These are phyloP conservation scores for Heliangelus exortis DNA, from an alignment of 2,797 vertebrate genomes.

Conservation along the genomic window DNA sequence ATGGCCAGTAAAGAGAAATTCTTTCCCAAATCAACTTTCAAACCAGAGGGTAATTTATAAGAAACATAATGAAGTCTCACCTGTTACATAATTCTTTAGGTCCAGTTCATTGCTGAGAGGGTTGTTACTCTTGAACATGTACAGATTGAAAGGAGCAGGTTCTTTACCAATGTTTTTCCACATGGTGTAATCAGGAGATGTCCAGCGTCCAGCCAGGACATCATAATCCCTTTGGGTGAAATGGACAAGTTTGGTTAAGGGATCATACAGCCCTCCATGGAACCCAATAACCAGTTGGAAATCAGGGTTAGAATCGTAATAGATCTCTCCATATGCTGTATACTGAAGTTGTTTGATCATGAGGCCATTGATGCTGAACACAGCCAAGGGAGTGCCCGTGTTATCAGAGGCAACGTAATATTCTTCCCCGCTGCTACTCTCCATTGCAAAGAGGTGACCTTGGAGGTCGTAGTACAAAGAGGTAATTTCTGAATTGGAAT, in stretches of 20 bases:
- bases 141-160: constrained; percentile 94
- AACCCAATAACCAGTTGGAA: constrained; percentile 97
- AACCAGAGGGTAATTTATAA: neutral
- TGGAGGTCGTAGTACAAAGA: constrained; percentile 98
- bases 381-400: constrained; percentile 94
- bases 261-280: constrained; percentile 95
- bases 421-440: constrained; percentile 98
- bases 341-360: constrained; percentile 99
- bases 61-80: constrained; percentile 74
- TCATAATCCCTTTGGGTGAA: constrained; percentile 98
- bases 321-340: constrained; percentile 97
- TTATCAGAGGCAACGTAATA: constrained; percentile 99
- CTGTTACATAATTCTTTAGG: constrained; percentile 98
- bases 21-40: neutral
- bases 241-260: constrained; percentile 96
- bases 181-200: constrained; percentile 94
- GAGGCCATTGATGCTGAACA: constrained; percentile 98
- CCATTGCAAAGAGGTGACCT: constrained; percentile 99
- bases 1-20: neutral
- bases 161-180: constrained; percentile 97
- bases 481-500: constrained; percentile 97
- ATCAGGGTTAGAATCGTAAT: constrained; percentile 96
- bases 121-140: constrained; percentile 99
- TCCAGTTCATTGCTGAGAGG: constrained; percentile 98
- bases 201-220: constrained; percentile 96